Base-by-base conservation (phyloP, 1,140 invertebrate species). In the Cotesia chilonis region DNA sequence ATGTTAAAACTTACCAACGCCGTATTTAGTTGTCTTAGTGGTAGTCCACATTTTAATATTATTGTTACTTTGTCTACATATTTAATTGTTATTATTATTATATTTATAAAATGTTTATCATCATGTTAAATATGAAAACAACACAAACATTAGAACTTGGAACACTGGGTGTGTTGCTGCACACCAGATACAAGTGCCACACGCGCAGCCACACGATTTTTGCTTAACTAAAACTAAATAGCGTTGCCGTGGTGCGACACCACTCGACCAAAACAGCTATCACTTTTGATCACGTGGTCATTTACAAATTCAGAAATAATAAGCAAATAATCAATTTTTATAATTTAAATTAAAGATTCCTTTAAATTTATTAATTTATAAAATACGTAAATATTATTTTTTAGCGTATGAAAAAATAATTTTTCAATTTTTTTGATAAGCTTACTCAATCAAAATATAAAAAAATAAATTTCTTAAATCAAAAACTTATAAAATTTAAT, bases 11-110 rank as follows among this genome's bases (percentile, higher is more conserved):
- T 89, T 83, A 91, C 90, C 90, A 78, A 90, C 90, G 78, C 89
- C 90, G 84, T 90, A 90, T 84, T 91, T 91, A 74, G 89, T 90
- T 37, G 86, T 89, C 79, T 90, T 91, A 54, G 90, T 89, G 61
- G 88, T 89, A 63, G 87, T 89, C 90, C 90, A 91, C 90, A 91
- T 91, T 75, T 79, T 77, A 77, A 61, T 20, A 28, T 51, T 17
- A 20, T 55, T 51, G 51, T 20, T 59, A 54, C 64, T 47, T 57
- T 12, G 57, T 55, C 60, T 71, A 75, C 70, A 74, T 75, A 41
- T 52, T 55, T 38, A 54, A 47, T 28, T 17, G 17, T 17, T 59
- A 68, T 36, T 61, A 60, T 41, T 71, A 6, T 51, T 17, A 72
- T 47, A 47, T 47, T 47, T 60, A 37, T 41, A 38, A 75, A 76